Evolutionary conservation across 2,113 vertebrate genomes (phyloP).

Genomic region (Clarias macrocephalus): DNA sequence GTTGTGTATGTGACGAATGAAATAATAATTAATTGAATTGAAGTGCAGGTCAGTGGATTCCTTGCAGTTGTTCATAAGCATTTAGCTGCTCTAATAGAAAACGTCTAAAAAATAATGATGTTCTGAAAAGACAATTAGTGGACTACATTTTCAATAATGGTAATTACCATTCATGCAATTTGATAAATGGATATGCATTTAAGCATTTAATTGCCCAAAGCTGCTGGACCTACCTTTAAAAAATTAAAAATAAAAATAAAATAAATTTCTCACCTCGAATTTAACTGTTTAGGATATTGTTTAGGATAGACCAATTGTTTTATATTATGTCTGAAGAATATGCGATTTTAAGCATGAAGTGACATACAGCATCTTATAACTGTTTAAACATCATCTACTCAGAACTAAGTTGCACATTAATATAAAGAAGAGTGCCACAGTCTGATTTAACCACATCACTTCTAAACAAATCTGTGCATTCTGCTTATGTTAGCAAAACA

Average conservation of each 20-base stretch:
- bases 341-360: not conserved
- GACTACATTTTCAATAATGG: not conserved
- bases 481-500: not conserved
- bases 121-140: not conserved
- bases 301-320: not conserved
- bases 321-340: not conserved
- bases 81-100: not conserved
- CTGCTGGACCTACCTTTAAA: not conserved
- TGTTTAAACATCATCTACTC: not conserved
- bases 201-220: not conserved
- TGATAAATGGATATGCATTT: not conserved
- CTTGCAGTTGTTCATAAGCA: not conserved
- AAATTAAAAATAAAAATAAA: no score
- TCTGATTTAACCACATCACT: not conserved
- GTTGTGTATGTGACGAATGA: no score
- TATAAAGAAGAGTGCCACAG: not conserved
- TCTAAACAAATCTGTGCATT: not conserved
- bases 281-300: not conserved
- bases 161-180: not conserved
- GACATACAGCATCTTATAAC: not conserved
- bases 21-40: not conserved
- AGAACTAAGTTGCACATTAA: not conserved
- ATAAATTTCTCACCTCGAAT: not conserved
- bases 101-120: not conserved
- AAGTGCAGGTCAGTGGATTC: not conserved